Base-by-base conservation (phyloP, 2,113 vertebrate species). In the Sinocyclocheilus maitianheensis region DNA sequence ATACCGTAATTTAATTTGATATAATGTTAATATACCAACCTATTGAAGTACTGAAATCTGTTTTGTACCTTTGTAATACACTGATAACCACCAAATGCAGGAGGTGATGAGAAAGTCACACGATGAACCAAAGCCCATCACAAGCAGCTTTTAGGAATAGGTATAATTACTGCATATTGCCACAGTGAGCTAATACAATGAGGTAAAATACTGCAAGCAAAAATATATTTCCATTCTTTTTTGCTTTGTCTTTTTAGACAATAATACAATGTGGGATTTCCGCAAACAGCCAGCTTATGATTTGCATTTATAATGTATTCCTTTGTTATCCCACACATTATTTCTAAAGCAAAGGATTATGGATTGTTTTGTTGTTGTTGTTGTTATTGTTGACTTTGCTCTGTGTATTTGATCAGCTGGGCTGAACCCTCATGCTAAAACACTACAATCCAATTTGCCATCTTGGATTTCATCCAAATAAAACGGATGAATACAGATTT, bases 301-400 rank as follows among this genome's bases (percentile, higher is more conserved):
- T 80, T 80, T 80, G 55, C 55, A 63, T 80, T 80, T 62, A 7
- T 63, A 80, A 80, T 80, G 34, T 63, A 43, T 80, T 63, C 12
- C 20, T 62, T 80, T 43, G 20, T 40, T 43, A 43, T n/a, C 11
- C 55, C 13, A n/a, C 26, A 58, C 51, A 78, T 80, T 63, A 63
- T 24, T 80, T 24, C 14, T 20, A 79, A 58, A 40, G 55, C 53
- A 60, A 60, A 60, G 34, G 34, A 79, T 62, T 79, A 60, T 62
- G 77, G 18, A 18, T 63, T 80, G 58, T 62, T 62, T 24, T 78
- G 53, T 24, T 63, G 77, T 74, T 63, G 77, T 74, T 71, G 67
- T 74, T 71, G 67, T 20, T 71, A 37, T 79, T 79, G 75, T 55
- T 83, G 78, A 82, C 30, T 79, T 89, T 37, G 85, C 63, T 84